These are phyloP conservation scores for Neomonachus schauinslandi DNA, from an alignment of 2,113 vertebrate genomes.

Conservation along the genomic window DNA sequence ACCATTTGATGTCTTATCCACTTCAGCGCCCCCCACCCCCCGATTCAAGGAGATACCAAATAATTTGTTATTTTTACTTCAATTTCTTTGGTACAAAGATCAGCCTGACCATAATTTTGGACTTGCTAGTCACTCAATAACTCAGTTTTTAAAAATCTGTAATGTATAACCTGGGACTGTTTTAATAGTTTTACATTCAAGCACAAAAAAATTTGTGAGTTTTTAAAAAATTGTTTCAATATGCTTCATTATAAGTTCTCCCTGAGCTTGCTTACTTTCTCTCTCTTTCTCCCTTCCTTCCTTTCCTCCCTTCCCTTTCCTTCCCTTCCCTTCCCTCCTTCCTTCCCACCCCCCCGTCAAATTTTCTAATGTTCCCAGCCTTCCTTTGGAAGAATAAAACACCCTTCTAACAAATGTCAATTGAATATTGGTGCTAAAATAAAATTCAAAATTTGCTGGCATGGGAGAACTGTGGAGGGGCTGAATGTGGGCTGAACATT, in stretches of 20 bases:
- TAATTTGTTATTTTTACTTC: slow-evolving; percentile 24
- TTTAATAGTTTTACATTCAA: not conserved
- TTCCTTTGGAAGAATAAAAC: not conserved
- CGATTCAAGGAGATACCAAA: not conserved
- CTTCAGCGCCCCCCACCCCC: too few species aligned
- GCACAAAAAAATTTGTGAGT: not conserved
- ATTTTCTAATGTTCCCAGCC: not conserved
- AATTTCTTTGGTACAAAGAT: not conserved
- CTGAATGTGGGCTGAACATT: not conserved
- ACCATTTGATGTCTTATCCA: not conserved
- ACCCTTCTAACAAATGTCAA: not conserved
- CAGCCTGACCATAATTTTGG: slow-evolving; percentile 1
- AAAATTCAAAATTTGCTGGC: not conserved
- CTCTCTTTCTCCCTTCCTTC: not conserved
- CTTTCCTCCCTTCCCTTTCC: too few species aligned
- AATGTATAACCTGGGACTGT: not conserved
- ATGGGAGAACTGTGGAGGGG: not conserved
- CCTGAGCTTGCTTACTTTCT: not conserved
- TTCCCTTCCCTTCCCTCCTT: not conserved
- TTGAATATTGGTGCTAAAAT: not conserved
- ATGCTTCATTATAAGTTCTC: slow-evolving; percentile 20
- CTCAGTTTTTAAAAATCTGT: not conserved
- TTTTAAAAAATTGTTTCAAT: not conserved
- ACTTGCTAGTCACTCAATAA: not conserved
- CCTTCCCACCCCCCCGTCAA: too few species aligned